Evolutionary conservation across 1,140 invertebrate genomes (phyloP).

Genomic region (Listronotus oregonensis): DNA sequence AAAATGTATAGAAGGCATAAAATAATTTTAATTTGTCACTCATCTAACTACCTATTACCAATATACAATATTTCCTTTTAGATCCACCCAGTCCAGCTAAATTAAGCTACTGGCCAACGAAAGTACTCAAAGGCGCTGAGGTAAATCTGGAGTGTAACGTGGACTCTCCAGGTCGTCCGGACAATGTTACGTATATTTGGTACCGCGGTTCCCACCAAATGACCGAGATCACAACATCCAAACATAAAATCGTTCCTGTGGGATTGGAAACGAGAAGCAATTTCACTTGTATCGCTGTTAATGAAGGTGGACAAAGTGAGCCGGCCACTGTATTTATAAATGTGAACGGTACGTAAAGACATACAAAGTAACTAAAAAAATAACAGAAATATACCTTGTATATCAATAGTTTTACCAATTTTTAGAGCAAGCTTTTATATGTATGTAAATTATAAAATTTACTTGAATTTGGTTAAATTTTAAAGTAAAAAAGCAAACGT

Average conservation of each 20-base stretch:
- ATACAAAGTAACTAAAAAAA: too few relatives aligned
- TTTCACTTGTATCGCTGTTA: slow-evolving; percentile 84
- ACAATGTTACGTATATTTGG: slow-evolving; percentile 77
- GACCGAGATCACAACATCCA: slow-evolving; percentile 71
- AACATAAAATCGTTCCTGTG: slow-evolving; percentile 79
- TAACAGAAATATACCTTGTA: too few relatives aligned
- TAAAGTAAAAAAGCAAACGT: too few relatives aligned
- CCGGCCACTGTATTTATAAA: slow-evolving; percentile 74
- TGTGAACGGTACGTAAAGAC: slow-evolving; percentile 73
- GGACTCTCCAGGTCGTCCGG: slow-evolving; percentile 77
- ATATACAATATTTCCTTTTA: too few relatives aligned
- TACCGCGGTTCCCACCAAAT: slow-evolving; percentile 74
- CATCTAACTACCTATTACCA: too few relatives aligned
- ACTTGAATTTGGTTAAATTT: too few relatives aligned
- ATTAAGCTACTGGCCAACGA: slow-evolving; percentile 57
- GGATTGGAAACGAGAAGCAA: slow-evolving; percentile 81
- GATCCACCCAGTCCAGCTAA: slow-evolving; percentile 48
- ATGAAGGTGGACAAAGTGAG: slow-evolving; percentile 78
- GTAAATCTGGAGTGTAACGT: slow-evolving; percentile 82
- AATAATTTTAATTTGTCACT: too few relatives aligned
- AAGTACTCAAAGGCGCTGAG: slow-evolving; percentile 78
- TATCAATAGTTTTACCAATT: too few relatives aligned
- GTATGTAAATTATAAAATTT: too few relatives aligned
- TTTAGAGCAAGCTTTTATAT: too few relatives aligned
- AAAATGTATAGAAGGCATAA: too few relatives aligned